Base-by-base conservation (phyloP, 2,888 invertebrate genomes). In the Allolobophora icterica region DNA sequence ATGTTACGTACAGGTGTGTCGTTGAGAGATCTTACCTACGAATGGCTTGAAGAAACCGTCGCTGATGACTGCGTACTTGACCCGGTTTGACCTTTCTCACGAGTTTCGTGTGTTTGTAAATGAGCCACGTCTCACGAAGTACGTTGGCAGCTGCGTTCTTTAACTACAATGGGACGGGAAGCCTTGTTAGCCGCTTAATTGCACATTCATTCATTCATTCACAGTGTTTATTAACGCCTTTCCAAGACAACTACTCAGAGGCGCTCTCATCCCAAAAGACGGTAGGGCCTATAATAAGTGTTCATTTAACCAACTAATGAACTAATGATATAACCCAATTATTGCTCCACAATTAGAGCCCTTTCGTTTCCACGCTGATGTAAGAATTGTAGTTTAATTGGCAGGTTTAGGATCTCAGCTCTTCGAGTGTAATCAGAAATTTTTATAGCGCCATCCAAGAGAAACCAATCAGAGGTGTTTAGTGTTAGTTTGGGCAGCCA, bases 71-170 rank as follows among this genome's bases (percentile, higher is more conserved):
- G 95, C 99, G 97, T 94, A 99, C 99, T 96, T 98, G 97, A 94
- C 98, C 97, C 92, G 98, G 97, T 96, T 99, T 98, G 92, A 99
- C 98, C 95, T 99, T 97, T 96, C 99, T 99, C 95, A 98, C 99
- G 95, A 99, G 97, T 96, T 99, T 97, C 94, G 99, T 99, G 96
- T 99, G 98, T 96, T 99, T 99, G 96, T 99, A 99, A 96, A 99
- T 99, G 95, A 99, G 97, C 99, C 99, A 99, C 94, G 99, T 99
- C 96, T 99, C 99, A 94, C 99, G 97, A 94, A 99, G 97, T 94
- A 99, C 99, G 96, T 99, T 99, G 93, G 99, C 99, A 93, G 99
- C 99, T 94, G 99, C 98, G 96, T 99, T 99, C 97, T 99, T 99
- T 96, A 99, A 97, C 98, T 99, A 96, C 30, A 90, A 19, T 24